phyloP scores from a whole-genome alignment of 1,140 invertebrate species.

The Scaptomyza montana region DNA sequence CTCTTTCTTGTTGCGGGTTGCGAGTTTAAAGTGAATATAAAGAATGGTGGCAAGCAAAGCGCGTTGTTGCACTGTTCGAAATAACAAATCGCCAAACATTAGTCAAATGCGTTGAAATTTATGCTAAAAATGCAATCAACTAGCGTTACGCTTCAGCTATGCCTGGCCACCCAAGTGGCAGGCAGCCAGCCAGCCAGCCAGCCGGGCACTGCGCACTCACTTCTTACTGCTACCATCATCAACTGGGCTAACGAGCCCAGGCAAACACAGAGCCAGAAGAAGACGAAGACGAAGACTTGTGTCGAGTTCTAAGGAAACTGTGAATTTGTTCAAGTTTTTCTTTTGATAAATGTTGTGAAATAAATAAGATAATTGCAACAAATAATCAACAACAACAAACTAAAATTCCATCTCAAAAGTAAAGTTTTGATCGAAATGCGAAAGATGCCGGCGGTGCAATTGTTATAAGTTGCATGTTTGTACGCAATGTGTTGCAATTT shows the following conservation, averaged over 20 bases:
- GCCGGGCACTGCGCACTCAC: not conserved
- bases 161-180: constrained; percentile 67
- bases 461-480: constrained; percentile 66
- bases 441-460: constrained; percentile 8
- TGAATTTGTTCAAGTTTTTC: constrained; percentile 73
- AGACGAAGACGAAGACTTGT: constrained; percentile 16
- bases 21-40: constrained; percentile 37
- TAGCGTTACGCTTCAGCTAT: constrained; percentile 74
- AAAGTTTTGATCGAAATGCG: constrained; percentile 4
- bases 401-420: constrained; percentile 2
- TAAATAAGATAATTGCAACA: constrained; percentile 76
- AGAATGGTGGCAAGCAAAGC: constrained; percentile 48
- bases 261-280: not conserved
- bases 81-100: constrained; percentile 75
- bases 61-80: constrained; percentile 24
- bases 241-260: constrained; percentile 65
- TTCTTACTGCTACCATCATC: constrained; percentile 1
- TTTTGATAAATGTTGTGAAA: constrained; percentile 74
- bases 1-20: constrained; percentile 1
- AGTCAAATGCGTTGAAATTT: constrained; percentile 82
- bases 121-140: constrained; percentile 82
- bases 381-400: constrained; percentile 18
- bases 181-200: not conserved
- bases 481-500: constrained; percentile 81
- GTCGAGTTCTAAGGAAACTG: constrained; percentile 48